Evolutionary conservation across 2,113 vertebrate species (phyloP).

Genomic region (Anoplopoma fimbria): DNA sequence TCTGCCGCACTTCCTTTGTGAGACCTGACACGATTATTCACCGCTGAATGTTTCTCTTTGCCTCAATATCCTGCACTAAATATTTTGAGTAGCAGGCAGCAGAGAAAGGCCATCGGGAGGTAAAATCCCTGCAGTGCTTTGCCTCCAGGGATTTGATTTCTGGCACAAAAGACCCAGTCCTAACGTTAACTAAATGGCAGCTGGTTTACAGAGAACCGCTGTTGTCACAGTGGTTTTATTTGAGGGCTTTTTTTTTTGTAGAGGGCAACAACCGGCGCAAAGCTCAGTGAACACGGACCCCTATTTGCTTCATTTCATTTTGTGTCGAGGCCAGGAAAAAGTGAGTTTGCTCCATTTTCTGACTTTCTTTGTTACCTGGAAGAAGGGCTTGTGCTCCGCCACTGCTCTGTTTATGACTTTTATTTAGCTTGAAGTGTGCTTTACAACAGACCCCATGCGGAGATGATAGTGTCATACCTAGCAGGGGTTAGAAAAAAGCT

Average conservation of each 20-base stretch:
- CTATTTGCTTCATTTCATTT: conserved; percentile 11
- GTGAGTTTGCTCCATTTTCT: conserved; percentile 2
- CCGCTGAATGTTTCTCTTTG: neutral
- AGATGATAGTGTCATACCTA: conserved; percentile 10
- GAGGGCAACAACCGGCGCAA: conserved; percentile 4
- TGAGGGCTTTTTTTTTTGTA: conserved; percentile 13
- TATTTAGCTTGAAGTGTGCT: conserved; percentile 21
- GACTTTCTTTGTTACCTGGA: conserved; percentile 5
- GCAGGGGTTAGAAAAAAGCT: conserved; percentile 24
- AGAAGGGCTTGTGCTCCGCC: neutral
- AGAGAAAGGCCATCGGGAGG: conserved; percentile 12
- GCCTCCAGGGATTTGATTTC: conserved; percentile 38
- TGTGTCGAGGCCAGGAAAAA: conserved; percentile 37
- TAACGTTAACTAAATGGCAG: conserved; percentile 46
- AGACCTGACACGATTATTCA: neutral
- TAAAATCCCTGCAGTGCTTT: conserved; percentile 31
- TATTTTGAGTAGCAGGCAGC: neutral
- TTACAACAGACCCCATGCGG: conserved; percentile 13
- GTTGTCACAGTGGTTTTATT: conserved; percentile 43
- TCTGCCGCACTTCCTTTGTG: conserved; percentile 8
- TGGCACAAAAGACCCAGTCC: conserved; percentile 30
- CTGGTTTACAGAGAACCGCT: conserved; percentile 28
- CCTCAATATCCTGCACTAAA: conserved; percentile 14
- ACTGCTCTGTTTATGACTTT: conserved; percentile 5
- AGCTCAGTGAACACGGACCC: conserved; percentile 16